Evolutionary conservation across 2,113 vertebrate genomes (phyloP), one percentile per base, ranked within the genome.

Genomic region (Sphaerodactylus townsendi): DNA sequence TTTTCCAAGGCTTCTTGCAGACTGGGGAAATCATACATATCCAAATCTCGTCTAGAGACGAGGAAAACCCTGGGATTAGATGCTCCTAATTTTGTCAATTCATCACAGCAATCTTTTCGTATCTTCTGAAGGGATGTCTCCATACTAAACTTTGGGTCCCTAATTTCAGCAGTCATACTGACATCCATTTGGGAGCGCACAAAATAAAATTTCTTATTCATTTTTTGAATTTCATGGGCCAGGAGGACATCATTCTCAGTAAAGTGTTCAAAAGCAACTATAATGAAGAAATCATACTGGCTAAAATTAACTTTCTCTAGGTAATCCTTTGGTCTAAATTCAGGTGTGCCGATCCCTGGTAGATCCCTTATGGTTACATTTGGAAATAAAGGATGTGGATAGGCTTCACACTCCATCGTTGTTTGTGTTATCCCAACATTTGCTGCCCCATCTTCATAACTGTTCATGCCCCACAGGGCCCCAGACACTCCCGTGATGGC

Each of bases 141-240:
- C 41, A 84, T 66, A 28, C 53, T 64, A 65, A 70, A 69, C 37
- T 30, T 9, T n/a, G 10, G 37, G 8, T 28, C 30, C 19, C 3
- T 50, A 17, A 1, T 30, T 11, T 44, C 30, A 8, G 85, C 85
- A 10, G 15, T 6, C 25, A 93, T 81, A 50, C 59, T 74, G 9
- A 3, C 21, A 69, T 94, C 92, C 48, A 93, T 92, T 70, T 94
- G 92, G 39, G 86, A 90, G n/a, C 93, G 89, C 30, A 93, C 84
- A 85, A 91, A 94, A 84, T 93, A 94, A 78, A 93, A 94, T 33
- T 50, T 89, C 83, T 94, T 92, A 7, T 65, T 28, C n/a, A 68
- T 68, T 68, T 68, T 68, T n/a, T 17, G 1, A 68, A 68, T 68
- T 15, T 33, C 65, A 35, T 33, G n/a, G 65, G 65, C 65, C 65